Conservation (phyloP, 2,113 vertebrate species). For the Coreoperca whiteheadi region DNA sequence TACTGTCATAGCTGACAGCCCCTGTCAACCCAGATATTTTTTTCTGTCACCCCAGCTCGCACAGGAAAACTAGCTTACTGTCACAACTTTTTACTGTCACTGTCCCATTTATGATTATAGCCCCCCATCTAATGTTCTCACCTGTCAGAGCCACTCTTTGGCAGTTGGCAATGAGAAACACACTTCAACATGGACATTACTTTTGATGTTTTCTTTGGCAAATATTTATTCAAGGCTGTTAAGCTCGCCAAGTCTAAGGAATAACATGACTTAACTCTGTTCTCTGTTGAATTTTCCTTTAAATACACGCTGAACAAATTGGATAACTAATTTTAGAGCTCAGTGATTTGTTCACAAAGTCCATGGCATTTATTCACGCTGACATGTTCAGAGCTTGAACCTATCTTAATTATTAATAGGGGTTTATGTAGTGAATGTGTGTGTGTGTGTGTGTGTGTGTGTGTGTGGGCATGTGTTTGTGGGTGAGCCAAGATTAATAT, state of each 20-base stretch:
- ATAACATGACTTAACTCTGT: background rate
- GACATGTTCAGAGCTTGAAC: conserved; percentile 61
- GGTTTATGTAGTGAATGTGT: conserved; percentile 39
- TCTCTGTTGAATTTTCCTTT: conserved; percentile 8
- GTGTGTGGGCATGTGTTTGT: background rate
- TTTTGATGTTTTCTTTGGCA: conserved; percentile 13
- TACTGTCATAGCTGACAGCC: conserved; percentile 50
- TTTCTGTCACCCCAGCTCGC: conserved; percentile 6
- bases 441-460: conserved; percentile 34
- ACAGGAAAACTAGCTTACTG: conserved; percentile 20
- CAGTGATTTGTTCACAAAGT: conserved; percentile 48
- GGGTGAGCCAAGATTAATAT: conserved; percentile 71
- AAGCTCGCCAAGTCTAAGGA: background rate
- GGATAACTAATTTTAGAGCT: conserved; percentile 46
- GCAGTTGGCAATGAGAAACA: background rate
- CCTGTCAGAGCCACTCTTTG: background rate
- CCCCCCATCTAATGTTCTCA: background rate
- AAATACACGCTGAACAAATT: conserved; percentile 11
- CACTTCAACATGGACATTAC: background rate
- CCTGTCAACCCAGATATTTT: conserved; percentile 30
- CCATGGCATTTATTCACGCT: conserved; percentile 65
- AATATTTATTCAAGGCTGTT: background rate
- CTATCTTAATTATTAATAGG: conserved; percentile 79
- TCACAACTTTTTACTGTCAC: conserved; percentile 42
- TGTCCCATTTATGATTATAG: conserved; percentile 13